These are phyloP conservation scores for Villa cingulata DNA, from an alignment of 2,888 invertebrate genomes.

Conservation along the genomic window DNA sequence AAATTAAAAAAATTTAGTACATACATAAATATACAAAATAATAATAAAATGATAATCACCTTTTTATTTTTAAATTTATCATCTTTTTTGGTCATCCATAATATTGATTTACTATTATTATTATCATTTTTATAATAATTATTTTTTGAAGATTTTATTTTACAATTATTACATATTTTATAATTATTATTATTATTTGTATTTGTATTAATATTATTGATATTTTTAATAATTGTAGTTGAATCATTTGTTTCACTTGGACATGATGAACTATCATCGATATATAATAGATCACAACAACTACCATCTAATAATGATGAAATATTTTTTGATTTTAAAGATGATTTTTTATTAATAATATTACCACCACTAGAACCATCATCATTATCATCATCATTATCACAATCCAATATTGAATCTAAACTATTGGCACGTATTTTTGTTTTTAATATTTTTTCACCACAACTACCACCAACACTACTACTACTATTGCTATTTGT, in stretches of 20 bases:
- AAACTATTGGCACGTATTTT: constrained; percentile 29
- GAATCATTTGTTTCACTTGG: constrained; percentile 27
- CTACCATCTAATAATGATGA: constrained; percentile 12
- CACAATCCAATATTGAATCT: constrained; percentile 26
- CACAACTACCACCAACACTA: too few species aligned
- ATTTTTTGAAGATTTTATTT: too few species aligned
- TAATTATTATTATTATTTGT: constrained; percentile 1
- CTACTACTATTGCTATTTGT: background rate
- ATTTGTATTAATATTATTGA: too few species aligned
- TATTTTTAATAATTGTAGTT: too few species aligned
- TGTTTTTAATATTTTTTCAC: constrained; percentile 14
- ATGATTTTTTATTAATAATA: too few species aligned
- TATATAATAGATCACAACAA: constrained; percentile 29
- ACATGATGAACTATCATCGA: constrained; percentile 32
- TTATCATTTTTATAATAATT: background rate
- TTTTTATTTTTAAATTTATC: too few species aligned
- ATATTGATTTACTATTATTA: background rate
- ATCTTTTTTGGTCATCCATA: too few species aligned
- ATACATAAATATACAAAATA: too few species aligned
- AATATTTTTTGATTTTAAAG: background rate
- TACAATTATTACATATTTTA: background rate
- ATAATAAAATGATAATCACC: too few species aligned
- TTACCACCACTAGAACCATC: too few species aligned
- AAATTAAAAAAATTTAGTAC: too few species aligned
- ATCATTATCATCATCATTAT: constrained; percentile 10